Evolutionary conservation across 2,888 invertebrate species (phyloP).

Genomic region (Eremobia ochroleuca): DNA sequence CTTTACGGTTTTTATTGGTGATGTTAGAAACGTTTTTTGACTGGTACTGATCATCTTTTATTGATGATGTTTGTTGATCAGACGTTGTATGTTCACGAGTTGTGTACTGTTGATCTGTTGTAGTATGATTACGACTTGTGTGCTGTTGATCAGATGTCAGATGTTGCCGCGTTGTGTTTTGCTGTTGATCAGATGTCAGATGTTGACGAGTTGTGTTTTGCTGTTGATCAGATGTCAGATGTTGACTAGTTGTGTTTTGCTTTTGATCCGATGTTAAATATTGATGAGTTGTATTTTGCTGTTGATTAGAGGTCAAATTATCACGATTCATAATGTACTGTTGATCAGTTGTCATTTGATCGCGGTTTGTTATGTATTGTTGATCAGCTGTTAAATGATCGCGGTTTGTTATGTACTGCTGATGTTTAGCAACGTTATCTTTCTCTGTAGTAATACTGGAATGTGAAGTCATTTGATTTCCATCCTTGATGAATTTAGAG

Average conservation of each 20-base stretch:
- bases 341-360: constrained; percentile 50
- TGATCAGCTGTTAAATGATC: constrained; percentile 75
- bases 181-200: constrained; percentile 36
- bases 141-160: constrained; percentile 49
- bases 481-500: constrained; percentile 86
- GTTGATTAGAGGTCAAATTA: constrained; percentile 40
- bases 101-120: constrained; percentile 50
- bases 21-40: constrained; percentile 42
- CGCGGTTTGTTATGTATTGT: constrained; percentile 42
- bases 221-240: constrained; percentile 38
- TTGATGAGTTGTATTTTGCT: constrained; percentile 24
- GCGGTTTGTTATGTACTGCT: constrained; percentile 79
- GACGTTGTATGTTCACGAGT: constrained; percentile 53
- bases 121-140: constrained; percentile 40
- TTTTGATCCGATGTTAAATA: constrained; percentile 38
- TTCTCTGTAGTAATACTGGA: constrained; percentile 84
- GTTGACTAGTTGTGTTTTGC: constrained; percentile 21
- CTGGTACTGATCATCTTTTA: constrained; percentile 44
- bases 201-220: constrained; percentile 25
- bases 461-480: constrained; percentile 83
- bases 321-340: constrained; percentile 40
- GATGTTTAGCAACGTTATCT: constrained; percentile 81
- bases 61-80: constrained; percentile 53
- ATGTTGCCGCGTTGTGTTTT: constrained; percentile 27
- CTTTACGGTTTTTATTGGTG: constrained; percentile 55